A percentile compares a stretch with the other conserved stretches of the same genome.
Conservation (phyloP, 1,140 invertebrate species). For the Scaptomyza pallida region DNA sequence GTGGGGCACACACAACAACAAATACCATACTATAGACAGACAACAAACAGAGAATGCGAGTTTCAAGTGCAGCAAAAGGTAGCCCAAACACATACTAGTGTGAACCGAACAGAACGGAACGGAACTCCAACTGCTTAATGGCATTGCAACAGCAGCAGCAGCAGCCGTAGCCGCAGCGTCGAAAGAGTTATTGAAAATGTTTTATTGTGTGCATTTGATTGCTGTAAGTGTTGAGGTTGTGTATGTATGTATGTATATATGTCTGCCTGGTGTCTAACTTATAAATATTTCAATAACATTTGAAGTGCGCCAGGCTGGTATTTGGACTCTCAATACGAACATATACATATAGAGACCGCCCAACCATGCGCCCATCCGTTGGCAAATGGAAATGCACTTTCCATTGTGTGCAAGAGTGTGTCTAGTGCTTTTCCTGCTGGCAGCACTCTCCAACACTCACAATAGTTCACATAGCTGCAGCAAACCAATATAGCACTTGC, state of each 20-base stretch:
- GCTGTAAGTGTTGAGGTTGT: conserved; percentile 74
- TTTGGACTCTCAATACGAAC: conserved; percentile 7
- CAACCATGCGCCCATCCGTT: not conserved
- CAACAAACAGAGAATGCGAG: conserved; percentile 19
- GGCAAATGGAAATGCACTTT: conserved; percentile 77
- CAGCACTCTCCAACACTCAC: conserved; percentile 49
- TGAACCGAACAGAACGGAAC: too few species aligned
- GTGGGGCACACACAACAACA: conserved; percentile 63
- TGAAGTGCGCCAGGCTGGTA: conserved; percentile 63
- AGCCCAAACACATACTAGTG: conserved; percentile 28
- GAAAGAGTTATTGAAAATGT: conserved; percentile 83
- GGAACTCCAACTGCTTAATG: conserved; percentile 52
- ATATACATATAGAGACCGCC: not conserved
- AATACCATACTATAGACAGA: conserved; percentile 12
- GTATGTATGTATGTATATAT: conserved; percentile 37
- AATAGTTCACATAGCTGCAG: conserved; percentile 4
- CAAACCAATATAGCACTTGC: conserved; percentile 51
- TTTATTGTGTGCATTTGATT: conserved; percentile 82
- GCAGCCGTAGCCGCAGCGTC: too few species aligned
- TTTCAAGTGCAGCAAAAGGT: conserved; percentile 42
- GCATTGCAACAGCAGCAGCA: conserved; percentile 59
- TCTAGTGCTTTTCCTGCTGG: conserved; percentile 75
- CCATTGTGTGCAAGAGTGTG: conserved; percentile 69
- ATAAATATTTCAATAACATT: conserved; percentile 83
- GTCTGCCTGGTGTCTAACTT: conserved; percentile 73